phyloP scores from a whole-genome alignment of 2,113 vertebrate species.

The Nanorana parkeri region DNA sequence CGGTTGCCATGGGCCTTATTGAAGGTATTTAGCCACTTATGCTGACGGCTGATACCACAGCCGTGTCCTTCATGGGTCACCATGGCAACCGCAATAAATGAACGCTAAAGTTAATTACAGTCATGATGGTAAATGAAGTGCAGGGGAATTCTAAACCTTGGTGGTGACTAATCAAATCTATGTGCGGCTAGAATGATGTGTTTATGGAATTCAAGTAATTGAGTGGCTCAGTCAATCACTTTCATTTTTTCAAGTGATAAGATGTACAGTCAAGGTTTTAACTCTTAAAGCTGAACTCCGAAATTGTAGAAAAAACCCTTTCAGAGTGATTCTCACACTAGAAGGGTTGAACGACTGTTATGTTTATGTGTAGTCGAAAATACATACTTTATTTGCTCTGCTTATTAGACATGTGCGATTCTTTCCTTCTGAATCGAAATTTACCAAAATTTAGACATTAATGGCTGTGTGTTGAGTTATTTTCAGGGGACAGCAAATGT shows the following conservation, averaged over 20 bases:
- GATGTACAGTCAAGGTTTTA: not conserved
- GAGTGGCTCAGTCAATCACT: conserved; percentile 1
- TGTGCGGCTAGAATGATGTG: not conserved
- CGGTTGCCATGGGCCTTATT: not conserved
- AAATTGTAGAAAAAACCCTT: too few species aligned
- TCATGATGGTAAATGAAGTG: conserved; percentile 55
- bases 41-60: conserved; percentile 49
- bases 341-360: too few species aligned
- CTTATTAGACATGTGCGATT: too few species aligned
- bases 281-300: too few species aligned
- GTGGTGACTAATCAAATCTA: conserved; percentile 50
- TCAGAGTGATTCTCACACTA: too few species aligned
- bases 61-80: conserved; percentile 54
- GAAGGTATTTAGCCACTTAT: conserved; percentile 6
- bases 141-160: conserved; percentile 37
- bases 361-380: too few species aligned
- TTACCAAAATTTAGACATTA: too few species aligned
- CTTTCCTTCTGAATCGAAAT: too few species aligned
- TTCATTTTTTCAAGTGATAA: conserved; percentile 13
- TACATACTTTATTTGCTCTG: too few species aligned
- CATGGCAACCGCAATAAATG: conserved; percentile 56
- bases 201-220: conserved; percentile 25
- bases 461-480: too few species aligned
- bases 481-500: too few species aligned
- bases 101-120: conserved; percentile 60